These are phyloP conservation scores for Limnephilus rhombicus DNA, from an alignment of 2,888 invertebrate genomes.

Conservation along the genomic window DNA sequence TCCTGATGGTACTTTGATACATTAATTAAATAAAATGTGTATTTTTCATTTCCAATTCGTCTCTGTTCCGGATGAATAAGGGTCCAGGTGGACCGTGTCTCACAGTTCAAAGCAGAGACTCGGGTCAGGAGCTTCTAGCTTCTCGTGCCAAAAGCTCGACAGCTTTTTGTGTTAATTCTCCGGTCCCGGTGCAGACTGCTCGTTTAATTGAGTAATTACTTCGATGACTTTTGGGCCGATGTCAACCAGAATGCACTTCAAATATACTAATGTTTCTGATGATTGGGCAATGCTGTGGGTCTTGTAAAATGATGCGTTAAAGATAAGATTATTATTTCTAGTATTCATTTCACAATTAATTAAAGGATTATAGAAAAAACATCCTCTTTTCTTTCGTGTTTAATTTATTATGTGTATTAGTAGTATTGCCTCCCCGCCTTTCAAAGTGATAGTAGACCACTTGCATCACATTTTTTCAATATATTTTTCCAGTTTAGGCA, in stretches of 20 bases:
- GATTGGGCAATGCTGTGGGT: not conserved
- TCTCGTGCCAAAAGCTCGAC: conserved; percentile 32
- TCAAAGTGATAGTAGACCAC: no score
- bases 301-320: not conserved
- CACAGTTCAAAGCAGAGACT: conserved; percentile 40
- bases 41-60: not conserved
- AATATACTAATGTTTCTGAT: conserved; percentile 5
- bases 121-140: not conserved
- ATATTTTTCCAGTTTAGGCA: no score
- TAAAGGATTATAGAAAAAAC: no score
- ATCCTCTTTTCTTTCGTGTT: no score
- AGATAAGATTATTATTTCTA: not conserved
- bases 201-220: conserved; percentile 34
- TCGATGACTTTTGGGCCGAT: conserved; percentile 22
- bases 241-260: conserved; percentile 8
- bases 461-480: no score
- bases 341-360: not conserved
- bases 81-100: conserved; percentile 33
- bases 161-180: conserved; percentile 16
- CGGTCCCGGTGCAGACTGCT: not conserved
- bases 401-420: no score
- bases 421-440: no score
- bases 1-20: not conserved
- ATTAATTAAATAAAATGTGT: not conserved
- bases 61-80: conserved; percentile 21